Base-by-base conservation (phyloP, 2,113 vertebrate genomes). In the Colistium nudipinnis region DNA sequence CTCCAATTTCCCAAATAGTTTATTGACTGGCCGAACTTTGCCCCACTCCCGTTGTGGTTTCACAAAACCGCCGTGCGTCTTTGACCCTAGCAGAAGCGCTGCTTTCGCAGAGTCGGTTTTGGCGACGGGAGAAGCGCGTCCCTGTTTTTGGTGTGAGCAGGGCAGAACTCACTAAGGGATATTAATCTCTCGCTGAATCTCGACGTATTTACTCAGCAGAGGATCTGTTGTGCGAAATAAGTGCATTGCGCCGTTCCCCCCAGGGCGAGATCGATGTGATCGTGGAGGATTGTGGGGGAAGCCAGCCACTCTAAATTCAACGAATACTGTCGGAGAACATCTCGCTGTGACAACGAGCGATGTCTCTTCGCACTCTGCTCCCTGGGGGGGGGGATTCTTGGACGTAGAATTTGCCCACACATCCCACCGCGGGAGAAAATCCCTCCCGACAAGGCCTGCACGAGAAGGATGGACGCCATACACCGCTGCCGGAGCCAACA, bases 1-100 rank as follows among this genome's bases (percentile, higher is more conserved):
- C 11, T 59, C 49, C 14, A 48, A 22, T 80, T 66, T 66, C 22
- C 54, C 31, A 31, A 75, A 62, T 54, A 62, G 24, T 70, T 74
- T 60, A 56, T 57, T 49, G 17, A 9, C 31, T 25, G n/a, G 24
- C 5, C 64, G 70, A 78, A 78, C 60, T 69, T 72, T 76, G 67
- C 41, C n/a, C 7, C 31, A 22, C 41, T 53, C 45, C 31, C 11
- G 38, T 44, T 76, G 61, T 62, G 19, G 7, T 71, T 77, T 74
- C 1, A 4, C 6, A 30, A 64, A 68, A 47, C 28, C 6, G 2
- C 16, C 54, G 7, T 70, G 11, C 9, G 3, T 48, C 65, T 67
- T 30, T 66, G 44, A 7, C 25, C 52, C 51, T 20, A 45, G 7
- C 4, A 9, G 19, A 45, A 7, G 28, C 11, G 14, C 16, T 31